A percentile compares a stretch with the other conserved stretches of the same genome.
phyloP scores from a whole-genome alignment of 1,140 invertebrate species.

The Doryteuthis pealeii region DNA sequence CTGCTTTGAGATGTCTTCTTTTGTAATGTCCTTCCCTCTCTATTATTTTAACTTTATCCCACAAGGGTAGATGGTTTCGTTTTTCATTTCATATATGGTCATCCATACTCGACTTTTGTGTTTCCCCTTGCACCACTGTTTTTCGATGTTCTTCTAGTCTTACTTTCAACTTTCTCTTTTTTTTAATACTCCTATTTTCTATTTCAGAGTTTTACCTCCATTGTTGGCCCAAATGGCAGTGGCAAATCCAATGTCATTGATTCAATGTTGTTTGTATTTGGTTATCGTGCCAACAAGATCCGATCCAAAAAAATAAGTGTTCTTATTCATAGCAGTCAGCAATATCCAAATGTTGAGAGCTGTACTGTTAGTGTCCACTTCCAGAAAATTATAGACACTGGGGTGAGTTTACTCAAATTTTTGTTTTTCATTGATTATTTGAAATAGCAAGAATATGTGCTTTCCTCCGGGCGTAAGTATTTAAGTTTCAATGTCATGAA shows the following conservation, averaged over 20 bases:
- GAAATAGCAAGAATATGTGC: too few species aligned
- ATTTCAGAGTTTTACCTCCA: constrained; percentile 88
- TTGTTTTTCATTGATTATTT: not conserved
- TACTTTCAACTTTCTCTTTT: too few species aligned
- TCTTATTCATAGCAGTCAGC: constrained; percentile 91
- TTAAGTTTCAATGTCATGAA: too few species aligned
- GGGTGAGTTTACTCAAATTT: constrained; percentile 40
- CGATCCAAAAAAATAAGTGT: constrained; percentile 93
- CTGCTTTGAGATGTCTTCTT: too few species aligned
- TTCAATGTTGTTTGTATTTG: constrained; percentile 99
- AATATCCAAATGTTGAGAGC: constrained; percentile 73
- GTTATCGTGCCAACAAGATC: constrained; percentile 92
- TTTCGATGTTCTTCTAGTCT: too few species aligned
- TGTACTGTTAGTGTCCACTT: constrained; percentile 93
- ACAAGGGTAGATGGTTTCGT: too few species aligned
- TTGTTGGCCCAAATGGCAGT: constrained; percentile 99
- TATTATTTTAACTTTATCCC: too few species aligned
- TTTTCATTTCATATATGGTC: too few species aligned
- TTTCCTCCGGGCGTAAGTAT: too few species aligned
- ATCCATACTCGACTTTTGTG: too few species aligned
- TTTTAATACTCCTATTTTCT: constrained; percentile 30
- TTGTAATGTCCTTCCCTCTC: too few species aligned
- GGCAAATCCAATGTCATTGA: constrained; percentile 99
- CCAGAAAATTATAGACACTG: constrained; percentile 78
- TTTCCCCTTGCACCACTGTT: too few species aligned